These are phyloP conservation scores for Setipinna tenuifilis DNA, from an alignment of 2,797 vertebrate species.

Conservation along the genomic window DNA sequence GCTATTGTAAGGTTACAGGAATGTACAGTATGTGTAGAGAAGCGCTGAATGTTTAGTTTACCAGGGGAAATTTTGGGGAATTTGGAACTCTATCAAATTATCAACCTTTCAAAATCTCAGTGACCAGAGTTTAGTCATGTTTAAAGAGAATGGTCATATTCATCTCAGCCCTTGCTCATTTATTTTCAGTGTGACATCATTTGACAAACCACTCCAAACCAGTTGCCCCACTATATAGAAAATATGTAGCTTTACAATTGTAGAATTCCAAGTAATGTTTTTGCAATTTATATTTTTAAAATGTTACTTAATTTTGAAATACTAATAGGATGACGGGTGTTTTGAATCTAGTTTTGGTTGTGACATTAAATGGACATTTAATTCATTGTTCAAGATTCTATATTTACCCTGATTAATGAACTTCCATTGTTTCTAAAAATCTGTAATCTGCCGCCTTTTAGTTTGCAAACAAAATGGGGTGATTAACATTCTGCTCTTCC, in stretches of 20 bases:
- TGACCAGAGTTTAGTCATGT: background rate
- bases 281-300: too few relatives aligned
- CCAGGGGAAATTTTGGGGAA: background rate
- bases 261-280: too few relatives aligned
- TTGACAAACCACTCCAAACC: too few relatives aligned
- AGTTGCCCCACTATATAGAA: too few relatives aligned
- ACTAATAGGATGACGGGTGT: background rate
- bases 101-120: background rate
- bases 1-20: conserved; percentile 23
- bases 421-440: background rate
- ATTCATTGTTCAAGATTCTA: conserved; percentile 22
- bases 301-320: background rate
- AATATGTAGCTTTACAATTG: too few relatives aligned
- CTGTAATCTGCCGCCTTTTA: conserved; percentile 29
- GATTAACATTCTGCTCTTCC: conserved; percentile 34
- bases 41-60: background rate
- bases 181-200: too few relatives aligned
- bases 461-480: conserved; percentile 17
- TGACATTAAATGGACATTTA: background rate
- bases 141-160: background rate
- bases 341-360: background rate
- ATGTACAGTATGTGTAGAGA: background rate
- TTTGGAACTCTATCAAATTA: background rate
- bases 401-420: conserved; percentile 27
- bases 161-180: background rate